A percentile compares a stretch with the other conserved stretches of the same genome.
phyloP scores from a whole-genome alignment of 1,140 invertebrate genomes.

The Listronotus oregonensis region DNA sequence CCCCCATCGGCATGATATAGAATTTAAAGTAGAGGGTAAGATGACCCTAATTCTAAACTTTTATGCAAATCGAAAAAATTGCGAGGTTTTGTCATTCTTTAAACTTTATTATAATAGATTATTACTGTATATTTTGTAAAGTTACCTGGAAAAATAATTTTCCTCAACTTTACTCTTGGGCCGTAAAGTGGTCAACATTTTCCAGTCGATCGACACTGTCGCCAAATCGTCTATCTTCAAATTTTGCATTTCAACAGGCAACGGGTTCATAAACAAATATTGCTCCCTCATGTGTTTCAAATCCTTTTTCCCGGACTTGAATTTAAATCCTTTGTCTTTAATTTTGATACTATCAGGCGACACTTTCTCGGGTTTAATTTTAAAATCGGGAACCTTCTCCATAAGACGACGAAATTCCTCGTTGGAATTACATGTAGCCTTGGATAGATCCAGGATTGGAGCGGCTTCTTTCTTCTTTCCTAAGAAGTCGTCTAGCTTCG shows the following conservation, averaged over 20 bases:
- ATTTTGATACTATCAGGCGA: conserved; percentile 70
- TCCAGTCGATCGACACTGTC: conserved; percentile 88
- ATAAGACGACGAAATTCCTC: conserved; percentile 82
- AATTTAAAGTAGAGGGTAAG: too few relatives aligned
- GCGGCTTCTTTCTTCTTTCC: conserved; percentile 82
- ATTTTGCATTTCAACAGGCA: conserved; percentile 79
- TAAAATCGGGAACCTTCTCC: conserved; percentile 87
- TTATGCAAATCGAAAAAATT: too few relatives aligned
- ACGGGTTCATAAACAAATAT: conserved; percentile 76
- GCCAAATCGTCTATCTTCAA: conserved; percentile 80
- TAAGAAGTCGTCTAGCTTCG: conserved; percentile 80
- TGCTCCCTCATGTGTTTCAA: conserved; percentile 63
- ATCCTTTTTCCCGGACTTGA: conserved; percentile 70
- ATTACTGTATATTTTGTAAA: too few relatives aligned
- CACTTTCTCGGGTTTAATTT: conserved; percentile 84
- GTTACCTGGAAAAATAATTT: conserved; percentile 82
- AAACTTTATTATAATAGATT: too few relatives aligned
- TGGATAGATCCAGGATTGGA: conserved; percentile 82
- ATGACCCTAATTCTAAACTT: too few relatives aligned
- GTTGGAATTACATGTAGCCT: conserved; percentile 71
- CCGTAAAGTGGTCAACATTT: conserved; percentile 85
- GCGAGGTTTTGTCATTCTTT: too few relatives aligned
- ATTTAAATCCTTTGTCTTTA: conserved; percentile 66
- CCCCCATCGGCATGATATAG: too few relatives aligned
- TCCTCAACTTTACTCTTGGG: conserved; percentile 83